Evolutionary conservation across 2,888 invertebrate species (phyloP), one percentile per base, ranked within the genome.

Genomic region (Mythimna vitellina): DNA sequence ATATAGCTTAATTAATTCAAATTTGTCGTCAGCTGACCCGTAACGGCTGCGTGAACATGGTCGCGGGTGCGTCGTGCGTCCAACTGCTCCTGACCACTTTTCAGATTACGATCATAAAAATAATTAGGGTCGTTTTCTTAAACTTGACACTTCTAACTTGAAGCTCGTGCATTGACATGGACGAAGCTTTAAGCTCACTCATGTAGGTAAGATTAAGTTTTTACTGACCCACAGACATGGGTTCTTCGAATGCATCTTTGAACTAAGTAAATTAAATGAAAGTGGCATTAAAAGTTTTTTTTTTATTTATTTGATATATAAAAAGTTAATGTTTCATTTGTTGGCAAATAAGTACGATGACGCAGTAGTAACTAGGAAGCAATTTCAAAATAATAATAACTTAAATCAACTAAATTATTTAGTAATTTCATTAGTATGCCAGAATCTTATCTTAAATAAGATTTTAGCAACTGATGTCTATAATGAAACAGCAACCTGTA

Each of bases 21-120:
- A 83, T 76, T 74, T 85, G 73, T 81, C 70, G 71, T 71, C 78
- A 77, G 75, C 81, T 81, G 86, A 81, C 79, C 86, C 84, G 81
- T 83, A 78, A 85, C 84, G 81, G 76, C 73, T 74, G 70, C 75
- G 74, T 68, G 70, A 62, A 78, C 81, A 76, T 77, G 83, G 61
- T 35, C 42, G 53, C 70, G 69, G 70, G 80, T 58, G 70, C 53
- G 58, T 65, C 73, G 79, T 58, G 70, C 51, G 57, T 65, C 73
- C 65, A 67, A 65, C 73, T 69, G 68, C 75, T 65, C 54, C 66
- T 78, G 71, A 68, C 67, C 70, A 82, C 76, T 76, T 80, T 65
- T 77, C 70, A 76, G 84, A 84, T 86, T 76, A 78, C 65, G 65
- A 84, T 78, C 82, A 67, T 73, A 76, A 76, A 76, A 75, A 80